Evolutionary conservation across 1,140 invertebrate species (phyloP).

Genomic region (Liolophura sinensis): DNA sequence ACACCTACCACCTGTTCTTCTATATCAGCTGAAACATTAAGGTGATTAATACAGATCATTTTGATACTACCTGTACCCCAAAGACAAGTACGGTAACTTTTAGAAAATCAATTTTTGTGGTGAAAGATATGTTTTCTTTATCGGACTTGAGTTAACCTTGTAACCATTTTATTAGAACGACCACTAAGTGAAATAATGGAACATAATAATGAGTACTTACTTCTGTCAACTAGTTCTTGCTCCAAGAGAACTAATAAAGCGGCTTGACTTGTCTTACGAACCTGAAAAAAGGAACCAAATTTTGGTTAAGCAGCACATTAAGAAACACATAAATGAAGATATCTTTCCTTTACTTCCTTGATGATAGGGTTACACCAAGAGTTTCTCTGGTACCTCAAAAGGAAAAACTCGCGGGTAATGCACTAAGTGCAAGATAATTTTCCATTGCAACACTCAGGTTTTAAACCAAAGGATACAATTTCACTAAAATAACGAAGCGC

Average conservation of each 20-base stretch:
- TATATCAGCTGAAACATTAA: conserved; percentile 60
- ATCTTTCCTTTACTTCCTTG: no score
- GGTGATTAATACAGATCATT: not conserved
- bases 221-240: conserved; percentile 64
- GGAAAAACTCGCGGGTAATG: no score
- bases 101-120: no score
- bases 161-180: no score
- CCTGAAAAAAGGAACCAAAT: conserved; percentile 55
- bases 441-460: no score
- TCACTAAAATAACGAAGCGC: no score
- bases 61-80: not conserved
- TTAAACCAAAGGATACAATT: no score
- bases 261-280: conserved; percentile 67
- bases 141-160: not conserved
- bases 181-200: conserved; percentile 1
- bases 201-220: conserved; percentile 27
- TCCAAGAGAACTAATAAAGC: conserved; percentile 68
- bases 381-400: no score
- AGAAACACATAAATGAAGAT: not conserved
- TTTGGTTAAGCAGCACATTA: not conserved
- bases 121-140: no score
- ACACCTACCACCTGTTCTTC: conserved; percentile 67
- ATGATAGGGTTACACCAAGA: not conserved
- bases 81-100: not conserved
- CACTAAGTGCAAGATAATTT: no score